Evolutionary conservation across 2,113 vertebrate genomes (phyloP).

Genomic region (Cacatua alba): DNA sequence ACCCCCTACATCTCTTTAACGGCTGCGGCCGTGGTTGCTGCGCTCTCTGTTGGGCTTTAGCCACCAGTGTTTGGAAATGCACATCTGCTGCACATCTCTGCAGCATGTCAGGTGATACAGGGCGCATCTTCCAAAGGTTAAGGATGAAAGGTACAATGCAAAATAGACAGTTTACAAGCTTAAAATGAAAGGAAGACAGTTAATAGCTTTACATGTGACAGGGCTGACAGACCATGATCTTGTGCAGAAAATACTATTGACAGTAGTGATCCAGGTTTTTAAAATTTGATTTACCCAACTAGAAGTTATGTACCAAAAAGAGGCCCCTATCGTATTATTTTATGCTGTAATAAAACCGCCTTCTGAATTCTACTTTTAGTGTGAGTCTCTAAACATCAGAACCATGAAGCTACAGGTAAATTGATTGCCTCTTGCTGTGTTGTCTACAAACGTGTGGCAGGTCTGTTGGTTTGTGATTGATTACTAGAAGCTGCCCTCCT

Average conservation of each 20-base stretch:
- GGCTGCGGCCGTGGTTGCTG: neutral
- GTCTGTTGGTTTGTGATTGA: rapidly evolving
- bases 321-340: rapidly evolving
- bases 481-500: neutral
- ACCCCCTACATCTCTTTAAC: neutral
- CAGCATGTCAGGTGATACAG: rapidly evolving
- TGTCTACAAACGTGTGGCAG: rapidly evolving
- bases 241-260: neutral
- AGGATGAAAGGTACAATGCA: neutral
- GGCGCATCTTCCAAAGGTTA: neutral
- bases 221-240: neutral
- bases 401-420: rapidly evolving
- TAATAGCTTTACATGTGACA: rapidly evolving
- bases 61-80: rapidly evolving
- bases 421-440: rapidly evolving
- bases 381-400: rapidly evolving
- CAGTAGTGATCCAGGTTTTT: neutral
- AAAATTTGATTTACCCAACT: neutral
- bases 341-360: neutral
- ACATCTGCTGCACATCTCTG: neutral
- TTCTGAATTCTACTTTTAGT: neutral
- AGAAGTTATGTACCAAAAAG: neutral
- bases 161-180: neutral
- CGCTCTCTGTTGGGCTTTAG: neutral
- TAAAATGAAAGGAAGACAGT: neutral